Evolutionary conservation across 1,140 invertebrate species (phyloP), one percentile per base, ranked within the genome.

Genomic region (Euglossa dilemma): DNA sequence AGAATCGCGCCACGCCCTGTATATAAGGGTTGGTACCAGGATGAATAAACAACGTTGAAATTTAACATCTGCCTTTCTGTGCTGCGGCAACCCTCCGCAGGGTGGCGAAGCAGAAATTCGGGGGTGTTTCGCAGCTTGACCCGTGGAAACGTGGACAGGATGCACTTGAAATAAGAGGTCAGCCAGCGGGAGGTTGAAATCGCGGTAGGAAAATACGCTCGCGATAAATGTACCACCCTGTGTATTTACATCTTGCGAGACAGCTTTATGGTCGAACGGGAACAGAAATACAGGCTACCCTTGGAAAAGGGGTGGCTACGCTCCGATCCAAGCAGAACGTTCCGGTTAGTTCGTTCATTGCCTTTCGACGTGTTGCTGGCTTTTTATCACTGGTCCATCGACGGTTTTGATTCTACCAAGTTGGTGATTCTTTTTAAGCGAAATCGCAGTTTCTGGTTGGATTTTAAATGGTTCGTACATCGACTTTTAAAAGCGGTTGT

Each of bases 41-140:
- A 74, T 81, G 79, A 71, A 80, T 84, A 88, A 88, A 88, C 83
- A 54, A 70, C 45, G 52, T 52, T 71, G 74, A 74, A 69, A 87
- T 85, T 78, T 66, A 85, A 74, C 52, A 43, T 78, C 69, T 75
- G 43, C 45, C 6, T 66, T 23, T 7, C 25, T 54, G 18, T 43
- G 63, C 28, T 28, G 28, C 6, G 14, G 25, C 16, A 16, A 14
- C 43, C 43, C 11, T 64, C 25, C 20, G 18, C 20, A 9, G 25
- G 20, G 28, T 43, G 18, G 47, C 20, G 72, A 25, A 45, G 54
- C 59, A 84, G 78, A 86, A 87, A 80, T 81, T 87, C 75, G 69
- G 74, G 67, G 50, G 67, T 70, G 76, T 84, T 66, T 79, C 71
- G 23, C 79, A 59, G 80, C 79, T 83, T 84, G 85, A 85, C 77